Conservation (phyloP, 2,113 vertebrate species). For the Aptenodytes patagonicus region DNA sequence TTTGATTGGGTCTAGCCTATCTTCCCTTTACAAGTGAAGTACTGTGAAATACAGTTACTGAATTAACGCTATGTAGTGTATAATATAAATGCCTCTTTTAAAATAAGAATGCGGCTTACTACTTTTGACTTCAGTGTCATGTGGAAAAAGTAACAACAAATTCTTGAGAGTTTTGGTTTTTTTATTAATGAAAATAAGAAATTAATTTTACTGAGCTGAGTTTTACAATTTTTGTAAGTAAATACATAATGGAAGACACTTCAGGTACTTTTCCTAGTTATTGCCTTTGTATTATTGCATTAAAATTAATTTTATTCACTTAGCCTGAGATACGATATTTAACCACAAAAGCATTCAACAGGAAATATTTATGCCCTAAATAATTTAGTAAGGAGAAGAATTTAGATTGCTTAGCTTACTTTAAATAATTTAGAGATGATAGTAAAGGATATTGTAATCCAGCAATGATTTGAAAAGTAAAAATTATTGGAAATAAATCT, state of each 20-base stretch:
- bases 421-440: conserved; percentile 70
- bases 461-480: neutral
- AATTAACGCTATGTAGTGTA: accelerated
- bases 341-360: conserved; percentile 54
- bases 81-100: neutral
- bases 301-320: conserved; percentile 60
- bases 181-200: neutral
- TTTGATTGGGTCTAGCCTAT: neutral
- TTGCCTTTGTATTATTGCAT: conserved; percentile 24
- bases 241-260: neutral
- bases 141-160: neutral
- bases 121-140: neutral
- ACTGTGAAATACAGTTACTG: neutral
- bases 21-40: neutral
- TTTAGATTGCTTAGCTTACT: conserved; percentile 47
- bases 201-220: neutral
- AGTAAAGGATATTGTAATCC: conserved; percentile 20
- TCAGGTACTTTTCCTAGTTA: conserved; percentile 1
- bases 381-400: conserved; percentile 66
- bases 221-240: neutral
- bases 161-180: neutral
- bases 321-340: conserved; percentile 31
- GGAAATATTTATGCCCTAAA: conserved; percentile 65
- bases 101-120: neutral
- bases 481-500: conserved; percentile 1